phyloP scores from a whole-genome alignment of 2,113 vertebrate genomes.

The Pollimyrus isidori region DNA sequence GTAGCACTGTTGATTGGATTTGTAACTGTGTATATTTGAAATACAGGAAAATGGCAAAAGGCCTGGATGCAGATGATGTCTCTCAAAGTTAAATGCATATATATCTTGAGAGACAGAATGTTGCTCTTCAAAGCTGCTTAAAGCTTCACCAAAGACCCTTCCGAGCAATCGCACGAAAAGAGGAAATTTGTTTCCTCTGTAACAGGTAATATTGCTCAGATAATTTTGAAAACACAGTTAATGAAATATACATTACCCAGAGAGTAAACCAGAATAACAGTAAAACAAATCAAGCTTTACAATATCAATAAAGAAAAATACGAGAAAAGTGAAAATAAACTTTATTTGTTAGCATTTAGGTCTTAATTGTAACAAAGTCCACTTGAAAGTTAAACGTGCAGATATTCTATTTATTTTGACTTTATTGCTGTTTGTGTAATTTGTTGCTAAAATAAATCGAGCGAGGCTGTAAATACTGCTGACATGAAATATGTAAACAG shows the following conservation, averaged over 20 bases:
- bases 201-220: not conserved
- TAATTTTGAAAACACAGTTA: not conserved
- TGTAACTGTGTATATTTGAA: not conserved
- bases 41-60: not conserved
- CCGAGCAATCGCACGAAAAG: not conserved
- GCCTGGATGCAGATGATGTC: not conserved
- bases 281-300: not conserved
- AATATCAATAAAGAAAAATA: not conserved
- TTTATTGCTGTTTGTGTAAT: conserved; percentile 10
- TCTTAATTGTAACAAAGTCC: not conserved
- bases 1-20: not conserved
- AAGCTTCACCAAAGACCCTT: not conserved
- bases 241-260: not conserved
- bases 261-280: not conserved
- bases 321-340: not conserved
- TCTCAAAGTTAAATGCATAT: not conserved
- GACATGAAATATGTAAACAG: not conserved
- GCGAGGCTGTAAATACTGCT: not conserved
- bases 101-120: not conserved
- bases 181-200: not conserved
- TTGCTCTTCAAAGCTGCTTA: not conserved
- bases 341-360: not conserved
- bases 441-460: conserved; percentile 4
- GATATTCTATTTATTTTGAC: not conserved
- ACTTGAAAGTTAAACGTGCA: not conserved